Evolutionary conservation across 1,140 invertebrate species (phyloP).

Genomic region (Ptiloglossa arizonensis): DNA sequence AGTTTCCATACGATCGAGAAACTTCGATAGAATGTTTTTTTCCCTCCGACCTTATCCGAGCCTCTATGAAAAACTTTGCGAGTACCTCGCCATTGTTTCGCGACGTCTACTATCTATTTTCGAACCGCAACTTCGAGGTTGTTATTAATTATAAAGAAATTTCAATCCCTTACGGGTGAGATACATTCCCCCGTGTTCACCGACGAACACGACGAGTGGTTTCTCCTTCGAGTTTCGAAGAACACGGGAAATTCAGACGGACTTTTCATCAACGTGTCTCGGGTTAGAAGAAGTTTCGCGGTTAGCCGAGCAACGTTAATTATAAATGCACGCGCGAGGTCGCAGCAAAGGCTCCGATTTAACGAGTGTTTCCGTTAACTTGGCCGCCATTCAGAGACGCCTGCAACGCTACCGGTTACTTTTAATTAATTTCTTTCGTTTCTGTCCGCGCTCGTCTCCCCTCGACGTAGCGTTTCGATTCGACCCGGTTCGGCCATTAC

Average conservation of each 20-base stretch:
- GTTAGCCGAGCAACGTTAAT: conserved; percentile 20
- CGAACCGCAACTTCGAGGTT: too few species aligned
- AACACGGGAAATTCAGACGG: background rate
- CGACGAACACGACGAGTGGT: background rate
- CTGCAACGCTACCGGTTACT: background rate
- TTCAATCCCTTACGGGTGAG: too few species aligned
- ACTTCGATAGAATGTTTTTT: too few species aligned
- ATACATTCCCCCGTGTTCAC: background rate
- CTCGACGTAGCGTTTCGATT: too few species aligned
- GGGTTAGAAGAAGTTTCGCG: background rate
- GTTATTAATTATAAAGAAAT: too few species aligned
- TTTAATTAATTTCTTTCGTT: conserved; percentile 11
- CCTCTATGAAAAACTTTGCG: too few species aligned
- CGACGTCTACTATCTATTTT: too few species aligned
- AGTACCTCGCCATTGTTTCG: too few species aligned
- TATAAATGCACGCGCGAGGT: conserved; percentile 37
- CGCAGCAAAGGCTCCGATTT: background rate
- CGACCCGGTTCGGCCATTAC: too few species aligned
- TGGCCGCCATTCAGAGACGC: background rate
- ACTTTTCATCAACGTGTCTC: background rate
- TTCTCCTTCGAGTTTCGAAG: background rate
- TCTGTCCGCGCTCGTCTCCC: too few species aligned
- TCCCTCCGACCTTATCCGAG: too few species aligned
- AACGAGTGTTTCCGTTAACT: conserved; percentile 10
- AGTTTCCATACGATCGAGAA: too few species aligned